Base-by-base conservation (phyloP, 1,140 invertebrate genomes). In the Caenorhabditis remanei region DNA sequence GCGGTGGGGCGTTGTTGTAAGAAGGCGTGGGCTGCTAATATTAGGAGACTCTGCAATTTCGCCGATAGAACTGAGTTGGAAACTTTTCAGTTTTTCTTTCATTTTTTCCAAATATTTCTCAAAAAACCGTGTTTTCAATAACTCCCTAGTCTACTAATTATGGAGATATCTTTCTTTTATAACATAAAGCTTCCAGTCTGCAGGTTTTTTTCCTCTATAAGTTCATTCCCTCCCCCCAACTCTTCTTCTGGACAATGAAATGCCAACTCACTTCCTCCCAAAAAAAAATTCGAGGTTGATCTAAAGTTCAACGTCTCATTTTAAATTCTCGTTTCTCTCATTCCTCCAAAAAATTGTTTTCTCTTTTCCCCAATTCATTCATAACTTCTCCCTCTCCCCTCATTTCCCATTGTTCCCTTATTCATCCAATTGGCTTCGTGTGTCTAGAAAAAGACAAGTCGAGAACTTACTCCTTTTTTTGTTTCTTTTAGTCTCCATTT, bases 281-380 rank as follows among this genome's bases (percentile, higher is more conserved):
- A 53, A 53, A 13, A 53, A 53, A 53, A 53, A 53, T 8, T 8
- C 56, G n/a, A 58, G 21, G 16, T 53, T 53, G 50, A 4, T 58
- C 56, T 58, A 58, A 58, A 58, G 56, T 58, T 58, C 56, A 58
- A n/a, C 19, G 56, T 58, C 56, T 16, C 56, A 58, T 58, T 58
- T 58, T n/a, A n/a, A 58, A 58, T n/a, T n/a, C 50, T 16, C 50
- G 50, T 16, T 53, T 21, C 19, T 21, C n/a, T n/a, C 19, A 0
- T n/a, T n/a, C 21, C n/a, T n/a, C 56, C 56, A 21, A 21, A 58
- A 58, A 21, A 58, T 11, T 53, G 8, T 4, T 19, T n/a, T 58
- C n/a, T n/a, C 19, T 21, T 58, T 0, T 21, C 56, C 56, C 56
- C 61, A 65, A 65, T 65, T 65, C 61, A 65, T 65, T 65, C 61